Percentiles rank a stretch among this genome's conserved stretches.
These are phyloP conservation scores for Paraescarpia echinospica DNA, from an alignment of 1,140 invertebrate genomes.

Conservation along the genomic window DNA sequence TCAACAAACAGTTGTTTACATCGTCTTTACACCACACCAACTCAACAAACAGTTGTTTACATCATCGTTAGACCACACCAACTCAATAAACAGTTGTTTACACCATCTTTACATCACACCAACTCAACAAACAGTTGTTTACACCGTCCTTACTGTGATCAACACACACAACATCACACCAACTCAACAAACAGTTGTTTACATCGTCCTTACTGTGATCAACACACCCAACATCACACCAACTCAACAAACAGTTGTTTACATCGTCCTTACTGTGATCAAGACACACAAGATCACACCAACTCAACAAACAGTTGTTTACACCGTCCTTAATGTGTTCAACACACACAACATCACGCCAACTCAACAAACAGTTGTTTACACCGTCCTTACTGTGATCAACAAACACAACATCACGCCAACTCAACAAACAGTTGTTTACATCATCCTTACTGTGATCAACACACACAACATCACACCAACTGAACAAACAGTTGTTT, in stretches of 20 bases:
- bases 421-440: too few relatives aligned
- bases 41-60: too few relatives aligned
- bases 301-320: too few relatives aligned
- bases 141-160: not conserved
- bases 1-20: too few relatives aligned
- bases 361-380: not conserved
- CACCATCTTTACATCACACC: slow-evolving; percentile 39
- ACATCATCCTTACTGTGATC: slow-evolving; percentile 25
- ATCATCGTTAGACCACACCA: slow-evolving; percentile 21
- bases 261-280: not conserved
- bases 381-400: not conserved
- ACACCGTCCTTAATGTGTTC: slow-evolving; percentile 27
- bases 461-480: too few relatives aligned
- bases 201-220: slow-evolving; percentile 26
- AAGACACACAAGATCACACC: too few relatives aligned
- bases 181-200: too few relatives aligned
- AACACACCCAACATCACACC: too few relatives aligned
- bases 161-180: too few relatives aligned
- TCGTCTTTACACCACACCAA: slow-evolving; percentile 41
- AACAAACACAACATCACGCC: too few relatives aligned
- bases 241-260: not conserved
- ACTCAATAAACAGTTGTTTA: too few relatives aligned
- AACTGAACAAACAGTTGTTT: not conserved
- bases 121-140: not conserved
- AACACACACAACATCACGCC: too few relatives aligned